Conservation (phyloP, 2,888 invertebrate genomes). For the Lasioglossum pauxillum region DNA sequence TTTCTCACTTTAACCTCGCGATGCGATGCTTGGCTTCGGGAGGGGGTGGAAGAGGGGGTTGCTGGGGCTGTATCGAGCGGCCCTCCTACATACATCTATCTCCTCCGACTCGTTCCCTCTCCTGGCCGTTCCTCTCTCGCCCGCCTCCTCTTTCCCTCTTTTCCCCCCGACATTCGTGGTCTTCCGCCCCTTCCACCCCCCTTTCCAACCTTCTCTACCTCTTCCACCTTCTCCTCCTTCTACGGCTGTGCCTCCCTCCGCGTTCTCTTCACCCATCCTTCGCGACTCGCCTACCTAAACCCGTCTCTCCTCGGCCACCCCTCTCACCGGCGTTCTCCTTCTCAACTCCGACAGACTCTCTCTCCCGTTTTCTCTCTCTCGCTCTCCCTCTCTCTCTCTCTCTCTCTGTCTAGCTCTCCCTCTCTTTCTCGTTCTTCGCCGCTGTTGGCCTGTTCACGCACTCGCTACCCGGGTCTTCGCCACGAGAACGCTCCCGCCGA, state of each 20-base stretch:
- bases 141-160: constrained; percentile 80
- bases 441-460: constrained; percentile 45
- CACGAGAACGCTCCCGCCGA: constrained; percentile 70
- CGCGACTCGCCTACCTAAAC: constrained; percentile 76
- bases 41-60: constrained; percentile 79
- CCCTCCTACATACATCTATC: constrained; percentile 85
- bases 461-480: constrained; percentile 70
- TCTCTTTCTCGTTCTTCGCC: constrained; percentile 50
- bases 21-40: constrained; percentile 83
- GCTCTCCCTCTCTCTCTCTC: constrained; percentile 55
- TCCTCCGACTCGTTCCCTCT: constrained; percentile 79
- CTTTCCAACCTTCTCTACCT: constrained; percentile 76
- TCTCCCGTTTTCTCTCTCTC: constrained; percentile 43
- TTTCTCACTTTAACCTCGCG: constrained; percentile 84
- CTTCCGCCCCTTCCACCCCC: constrained; percentile 80
- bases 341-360: constrained; percentile 59
- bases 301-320: constrained; percentile 55
- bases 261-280: constrained; percentile 71
- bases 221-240: constrained; percentile 73
- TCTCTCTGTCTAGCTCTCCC: constrained; percentile 21
- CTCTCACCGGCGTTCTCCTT: constrained; percentile 53
- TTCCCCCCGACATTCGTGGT: constrained; percentile 82
- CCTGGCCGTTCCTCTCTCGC: constrained; percentile 70
- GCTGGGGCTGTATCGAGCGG: constrained; percentile 85
- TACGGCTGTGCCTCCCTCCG: constrained; percentile 65